Evolutionary conservation across 2,113 vertebrate genomes (phyloP), one percentile per base, ranked within the genome.

Genomic region (Atrichornis clamosus): DNA sequence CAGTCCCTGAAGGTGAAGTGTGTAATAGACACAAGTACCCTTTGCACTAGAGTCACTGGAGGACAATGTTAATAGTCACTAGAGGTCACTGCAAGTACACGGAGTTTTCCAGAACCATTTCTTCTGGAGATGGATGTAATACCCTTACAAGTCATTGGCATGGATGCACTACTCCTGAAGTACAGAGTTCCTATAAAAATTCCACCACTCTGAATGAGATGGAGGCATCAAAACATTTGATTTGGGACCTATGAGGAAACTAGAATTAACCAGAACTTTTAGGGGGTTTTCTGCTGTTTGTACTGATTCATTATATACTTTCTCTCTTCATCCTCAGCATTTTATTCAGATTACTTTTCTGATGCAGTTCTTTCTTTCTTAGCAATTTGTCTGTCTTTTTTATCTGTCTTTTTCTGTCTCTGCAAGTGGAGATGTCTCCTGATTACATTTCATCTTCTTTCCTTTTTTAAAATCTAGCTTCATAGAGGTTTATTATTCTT

Each of bases 251-350:
- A 1, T 23, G 18, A 81, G 11, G 28, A 81, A 86, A 59, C 1
- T 28, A 7, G 32, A 79, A 86, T 59, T 19, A 46, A 69, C 5
- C 2, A 60, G 7, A 65, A 46, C 0, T 23, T 58, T 67, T 42
- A 10, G 0, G 0, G 0, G 2, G 5, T 41, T 70, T 79, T 27
- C 37, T 69, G 1, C 8, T 65, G 7, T 41, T 63, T 35, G 10
- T 58, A 42, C 12, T 44, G 5, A 15, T 65, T 87, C 24, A 33
- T 81, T 46, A 60, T 18, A 5, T 78, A 18, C 13, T 44, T 89
- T 20, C 20, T 52, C 56, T 41, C 11, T 84, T 77, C 13, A 23
- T 44, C 18, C 8, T 42, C 15, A 53, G 5, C 8, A 58, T 49
- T 84, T 72, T 76, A 33, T 67, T 60, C 52, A 52, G n/a, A 47